phyloP scores from a whole-genome alignment of 53 echinoderm and acorn worm species.

The Holothuria scabra region DNA sequence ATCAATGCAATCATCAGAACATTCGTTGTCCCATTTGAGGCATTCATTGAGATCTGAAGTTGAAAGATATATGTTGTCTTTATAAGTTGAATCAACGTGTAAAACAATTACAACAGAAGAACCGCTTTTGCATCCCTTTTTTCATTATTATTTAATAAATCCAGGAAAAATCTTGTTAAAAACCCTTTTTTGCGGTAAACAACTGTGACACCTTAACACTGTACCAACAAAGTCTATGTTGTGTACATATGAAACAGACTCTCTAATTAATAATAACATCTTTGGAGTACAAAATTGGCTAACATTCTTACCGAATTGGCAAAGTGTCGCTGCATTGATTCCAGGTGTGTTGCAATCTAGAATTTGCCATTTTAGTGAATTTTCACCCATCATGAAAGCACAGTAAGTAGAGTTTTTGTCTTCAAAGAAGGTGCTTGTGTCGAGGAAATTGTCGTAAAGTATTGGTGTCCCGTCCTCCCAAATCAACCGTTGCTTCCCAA shows the following conservation, averaged over 20 bases:
- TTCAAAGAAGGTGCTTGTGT: neutral
- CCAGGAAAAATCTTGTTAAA: too few species aligned
- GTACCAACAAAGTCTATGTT: too few species aligned
- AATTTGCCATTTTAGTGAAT: slow-evolving; percentile 10
- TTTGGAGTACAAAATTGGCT: too few species aligned
- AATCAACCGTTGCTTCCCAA: neutral
- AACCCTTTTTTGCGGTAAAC: too few species aligned
- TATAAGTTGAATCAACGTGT: too few species aligned
- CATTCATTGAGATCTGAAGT: slow-evolving; percentile 22
- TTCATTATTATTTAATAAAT: too few species aligned
- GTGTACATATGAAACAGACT: neutral
- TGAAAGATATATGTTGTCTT: too few species aligned
- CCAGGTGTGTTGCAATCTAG: neutral
- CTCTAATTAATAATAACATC: too few species aligned
- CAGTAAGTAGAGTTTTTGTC: neutral
- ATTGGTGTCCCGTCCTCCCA: slow-evolving; percentile 33
- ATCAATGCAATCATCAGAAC: slow-evolving; percentile 26
- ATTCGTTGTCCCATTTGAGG: slow-evolving; percentile 20
- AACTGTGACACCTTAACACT: too few species aligned
- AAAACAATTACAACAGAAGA: too few species aligned
- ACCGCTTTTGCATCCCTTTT: too few species aligned
- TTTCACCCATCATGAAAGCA: neutral
- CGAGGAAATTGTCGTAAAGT: neutral
- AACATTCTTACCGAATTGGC: slow-evolving; percentile 23
- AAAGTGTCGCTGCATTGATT: slow-evolving; percentile 23